These are phyloP conservation scores for Triplophysa siluroides DNA, from an alignment of 2,113 vertebrate species.

Conservation along the genomic window DNA sequence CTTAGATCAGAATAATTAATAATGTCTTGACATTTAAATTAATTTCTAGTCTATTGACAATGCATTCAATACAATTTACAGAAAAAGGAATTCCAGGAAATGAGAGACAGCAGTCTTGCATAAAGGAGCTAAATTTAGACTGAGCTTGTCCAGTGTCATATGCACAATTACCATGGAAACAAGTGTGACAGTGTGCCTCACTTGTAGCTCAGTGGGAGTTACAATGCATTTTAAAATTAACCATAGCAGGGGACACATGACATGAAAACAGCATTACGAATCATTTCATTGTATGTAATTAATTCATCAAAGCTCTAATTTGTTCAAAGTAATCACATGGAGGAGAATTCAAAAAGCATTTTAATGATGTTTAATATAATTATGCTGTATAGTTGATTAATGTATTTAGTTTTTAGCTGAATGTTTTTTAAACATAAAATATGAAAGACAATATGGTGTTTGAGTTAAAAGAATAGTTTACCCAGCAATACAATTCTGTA, in stretches of 20 bases:
- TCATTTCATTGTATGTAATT: not conserved
- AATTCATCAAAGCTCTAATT: not conserved
- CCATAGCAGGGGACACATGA: not conserved
- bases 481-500: too few relatives aligned
- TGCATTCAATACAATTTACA: not conserved
- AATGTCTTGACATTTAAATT: not conserved
- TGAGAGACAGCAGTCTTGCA: conserved; percentile 18
- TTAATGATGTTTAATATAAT: not conserved
- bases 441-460: too few relatives aligned
- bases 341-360: not conserved
- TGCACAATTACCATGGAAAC: conserved; percentile 57
- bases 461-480: too few relatives aligned
- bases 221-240: not conserved
- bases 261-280: conserved; percentile 3
- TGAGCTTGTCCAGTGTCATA: conserved; percentile 47
- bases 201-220: conserved; percentile 14
- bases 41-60: not conserved
- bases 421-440: too few relatives aligned
- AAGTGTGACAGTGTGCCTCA: conserved; percentile 43
- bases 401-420: not conserved
- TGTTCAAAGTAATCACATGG: not conserved
- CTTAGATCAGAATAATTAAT: not conserved
- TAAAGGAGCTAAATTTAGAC: conserved; percentile 49
- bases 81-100: not conserved
- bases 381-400: not conserved